phyloP scores from a whole-genome alignment of 2,113 vertebrate genomes.

The Leucoraja erinaceus region DNA sequence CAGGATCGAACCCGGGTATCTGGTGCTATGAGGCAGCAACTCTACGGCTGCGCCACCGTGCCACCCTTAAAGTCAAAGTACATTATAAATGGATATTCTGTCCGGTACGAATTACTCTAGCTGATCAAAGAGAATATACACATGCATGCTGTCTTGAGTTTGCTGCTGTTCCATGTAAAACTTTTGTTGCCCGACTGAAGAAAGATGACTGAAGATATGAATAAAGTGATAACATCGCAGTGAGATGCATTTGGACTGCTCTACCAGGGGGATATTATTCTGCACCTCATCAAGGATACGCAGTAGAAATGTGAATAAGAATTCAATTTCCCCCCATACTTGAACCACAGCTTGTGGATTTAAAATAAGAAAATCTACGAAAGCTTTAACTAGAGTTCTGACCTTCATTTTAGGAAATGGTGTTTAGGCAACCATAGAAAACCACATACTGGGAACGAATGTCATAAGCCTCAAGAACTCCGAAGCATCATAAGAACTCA shows the following conservation, averaged over 20 bases:
- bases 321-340: background rate
- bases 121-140: background rate
- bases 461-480: no score
- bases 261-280: background rate
- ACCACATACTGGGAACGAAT: background rate
- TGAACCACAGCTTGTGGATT: background rate
- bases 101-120: background rate
- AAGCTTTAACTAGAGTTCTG: background rate
- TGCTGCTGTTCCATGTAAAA: background rate
- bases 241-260: background rate
- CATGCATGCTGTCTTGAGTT: background rate
- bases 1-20: no score
- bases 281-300: background rate
- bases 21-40: no score
- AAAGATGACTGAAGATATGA: background rate
- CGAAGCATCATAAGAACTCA: no score
- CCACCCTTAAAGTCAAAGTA: background rate
- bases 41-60: no score
- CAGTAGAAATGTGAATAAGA: background rate
- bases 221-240: background rate
- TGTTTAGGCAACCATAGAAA: background rate
- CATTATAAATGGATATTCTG: background rate
- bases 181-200: background rate
- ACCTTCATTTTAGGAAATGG: background rate
- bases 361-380: background rate